phyloP scores from a whole-genome alignment of 2,113 vertebrate species.

The Lathamus discolor region DNA sequence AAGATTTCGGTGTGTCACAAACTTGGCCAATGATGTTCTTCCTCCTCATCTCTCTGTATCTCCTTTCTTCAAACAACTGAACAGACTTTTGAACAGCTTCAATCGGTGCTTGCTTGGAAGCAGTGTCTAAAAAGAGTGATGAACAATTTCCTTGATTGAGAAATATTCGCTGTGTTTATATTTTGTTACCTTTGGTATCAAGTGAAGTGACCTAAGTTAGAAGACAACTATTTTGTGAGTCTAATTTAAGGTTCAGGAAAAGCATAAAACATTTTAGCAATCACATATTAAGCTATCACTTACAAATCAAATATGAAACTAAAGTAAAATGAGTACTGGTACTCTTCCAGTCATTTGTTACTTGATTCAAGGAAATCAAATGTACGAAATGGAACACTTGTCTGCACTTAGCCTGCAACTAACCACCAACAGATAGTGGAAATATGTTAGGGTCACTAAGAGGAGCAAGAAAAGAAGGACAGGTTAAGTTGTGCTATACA shows the following conservation, averaged over 20 bases:
- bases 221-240: background rate
- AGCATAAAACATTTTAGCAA: background rate
- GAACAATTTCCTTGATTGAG: background rate
- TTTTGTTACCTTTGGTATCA: background rate
- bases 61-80: constrained; percentile 88
- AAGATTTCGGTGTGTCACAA: constrained; percentile 95
- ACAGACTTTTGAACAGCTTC: constrained; percentile 91
- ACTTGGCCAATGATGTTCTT: constrained; percentile 98
- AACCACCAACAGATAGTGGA: background rate
- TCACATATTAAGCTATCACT: background rate
- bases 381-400: background rate
- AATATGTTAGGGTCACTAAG: background rate
- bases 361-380: background rate
- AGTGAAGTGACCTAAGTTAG: background rate
- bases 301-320: background rate
- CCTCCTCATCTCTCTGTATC: constrained; percentile 89
- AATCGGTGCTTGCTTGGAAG: constrained; percentile 88
- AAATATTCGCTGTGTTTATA: background rate
- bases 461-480: background rate
- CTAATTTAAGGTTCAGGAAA: background rate
- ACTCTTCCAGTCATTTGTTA: background rate
- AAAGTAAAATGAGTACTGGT: background rate
- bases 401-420: background rate
- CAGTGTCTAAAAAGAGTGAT: constrained; percentile 74
- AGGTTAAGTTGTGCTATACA: background rate